A percentile compares a stretch with the other conserved stretches of the same genome.
Evolutionary conservation across 2,113 vertebrate species (phyloP).

Genomic region (Lampris megalopsis): DNA sequence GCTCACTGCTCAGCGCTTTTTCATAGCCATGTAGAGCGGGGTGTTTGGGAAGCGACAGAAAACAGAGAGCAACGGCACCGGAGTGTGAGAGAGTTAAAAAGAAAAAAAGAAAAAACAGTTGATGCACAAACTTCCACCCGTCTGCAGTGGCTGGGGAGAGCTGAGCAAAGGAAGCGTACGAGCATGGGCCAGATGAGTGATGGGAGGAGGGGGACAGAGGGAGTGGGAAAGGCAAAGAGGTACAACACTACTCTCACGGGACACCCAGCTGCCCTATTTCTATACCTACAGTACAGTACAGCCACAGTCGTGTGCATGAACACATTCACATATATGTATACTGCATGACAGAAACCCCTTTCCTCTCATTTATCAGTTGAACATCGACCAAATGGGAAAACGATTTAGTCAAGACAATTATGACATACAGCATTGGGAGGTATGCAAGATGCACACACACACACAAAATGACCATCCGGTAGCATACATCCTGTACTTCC

Average conservation of each 20-base stretch:
- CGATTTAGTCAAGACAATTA: not conserved
- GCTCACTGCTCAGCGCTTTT: not conserved
- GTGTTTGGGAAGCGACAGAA: slow-evolving; percentile 5
- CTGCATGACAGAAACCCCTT: not conserved
- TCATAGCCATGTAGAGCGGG: slow-evolving; percentile 8
- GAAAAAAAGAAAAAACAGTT: slow-evolving; percentile 52
- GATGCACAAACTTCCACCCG: slow-evolving; percentile 66
- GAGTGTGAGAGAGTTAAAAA: slow-evolving; percentile 73
- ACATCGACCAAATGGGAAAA: slow-evolving; percentile 25
- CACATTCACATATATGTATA: slow-evolving; percentile 3
- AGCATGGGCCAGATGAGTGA: slow-evolving; percentile 18
- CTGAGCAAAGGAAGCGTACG: slow-evolving; percentile 55
- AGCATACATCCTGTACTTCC: slow-evolving; percentile 66
- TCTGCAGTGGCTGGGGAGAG: slow-evolving; percentile 48
- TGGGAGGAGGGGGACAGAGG: slow-evolving; percentile 46
- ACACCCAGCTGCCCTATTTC: slow-evolving; percentile 71
- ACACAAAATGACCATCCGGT: slow-evolving; percentile 57
- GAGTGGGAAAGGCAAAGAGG: slow-evolving; percentile 46
- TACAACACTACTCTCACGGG: slow-evolving; percentile 62
- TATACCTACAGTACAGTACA: slow-evolving; percentile 17
- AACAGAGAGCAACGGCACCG: slow-evolving; percentile 35
- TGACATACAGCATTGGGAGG: slow-evolving; percentile 18
- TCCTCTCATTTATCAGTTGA: not conserved
- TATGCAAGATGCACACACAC: slow-evolving; percentile 32
- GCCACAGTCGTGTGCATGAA: slow-evolving; percentile 19